A percentile compares a stretch with the other conserved stretches of the same genome.
Conservation (phyloP, 1,140 invertebrate species). For the Sycophaga agraensis region DNA sequence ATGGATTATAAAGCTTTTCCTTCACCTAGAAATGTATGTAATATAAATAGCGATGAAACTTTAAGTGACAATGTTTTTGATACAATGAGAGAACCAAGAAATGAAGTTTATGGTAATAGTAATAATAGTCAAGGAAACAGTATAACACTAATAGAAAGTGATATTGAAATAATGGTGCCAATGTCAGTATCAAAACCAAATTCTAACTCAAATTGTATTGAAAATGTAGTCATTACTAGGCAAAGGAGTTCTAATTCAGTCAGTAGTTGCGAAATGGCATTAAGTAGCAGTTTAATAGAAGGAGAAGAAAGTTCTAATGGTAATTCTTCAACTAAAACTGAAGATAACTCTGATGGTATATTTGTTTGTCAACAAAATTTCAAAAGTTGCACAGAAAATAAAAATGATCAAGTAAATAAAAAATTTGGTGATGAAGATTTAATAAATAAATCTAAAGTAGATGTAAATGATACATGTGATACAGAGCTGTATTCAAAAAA, state of each 20-base stretch:
- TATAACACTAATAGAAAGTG: constrained; percentile 35
- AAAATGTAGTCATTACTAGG: constrained; percentile 36
- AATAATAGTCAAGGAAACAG: constrained; percentile 17
- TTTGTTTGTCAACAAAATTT: constrained; percentile 20
- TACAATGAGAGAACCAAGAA: constrained; percentile 8
- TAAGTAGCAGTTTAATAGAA: constrained; percentile 48
- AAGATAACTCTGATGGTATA: constrained; percentile 23
- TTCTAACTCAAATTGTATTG: constrained; percentile 34
- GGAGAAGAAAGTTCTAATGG: constrained; percentile 44
- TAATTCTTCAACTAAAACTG: constrained; percentile 35
- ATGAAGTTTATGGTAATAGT: neutral
- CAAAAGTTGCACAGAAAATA: neutral
- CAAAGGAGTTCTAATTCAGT: constrained; percentile 55
- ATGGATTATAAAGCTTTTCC: constrained; percentile 47
- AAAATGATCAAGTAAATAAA: constrained; percentile 2
- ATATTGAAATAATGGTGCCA: constrained; percentile 54
- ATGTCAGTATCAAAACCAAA: constrained; percentile 49
- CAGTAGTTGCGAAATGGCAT: constrained; percentile 57
- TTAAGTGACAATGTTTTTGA: constrained; percentile 41
- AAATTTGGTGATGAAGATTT: neutral
- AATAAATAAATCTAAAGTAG: neutral
- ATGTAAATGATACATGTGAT: neutral
- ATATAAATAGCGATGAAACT: constrained; percentile 46
- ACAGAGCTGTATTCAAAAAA: neutral
- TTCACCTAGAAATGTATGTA: constrained; percentile 39